Evolutionary conservation across 2,797 vertebrate species (phyloP), one percentile per base, ranked within the genome.

Genomic region (Vultur gryphus): DNA sequence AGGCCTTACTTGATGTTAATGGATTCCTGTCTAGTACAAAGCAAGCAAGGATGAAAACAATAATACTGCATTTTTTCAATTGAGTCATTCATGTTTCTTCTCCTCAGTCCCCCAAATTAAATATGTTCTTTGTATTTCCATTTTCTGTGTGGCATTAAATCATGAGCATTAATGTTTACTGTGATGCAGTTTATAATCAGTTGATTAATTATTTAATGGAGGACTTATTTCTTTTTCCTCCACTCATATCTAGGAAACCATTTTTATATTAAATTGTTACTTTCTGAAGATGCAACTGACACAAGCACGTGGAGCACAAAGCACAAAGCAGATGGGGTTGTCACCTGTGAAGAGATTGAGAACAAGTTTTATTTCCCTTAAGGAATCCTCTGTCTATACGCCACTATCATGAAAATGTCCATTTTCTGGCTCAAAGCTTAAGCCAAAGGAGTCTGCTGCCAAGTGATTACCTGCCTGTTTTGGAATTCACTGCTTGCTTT

Each of bases 311-410:
- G 48, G 66, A 73, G 71, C 26, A 85, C 28, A 52, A 58, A 57
- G 66, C 48, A 59, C 66, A 67, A 59, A 88, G 78, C 93, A 91
- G 65, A 91, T 97, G 96, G 85, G 76, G 21, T 89, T 96, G 46
- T 92, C 85, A 91, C 85, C 85, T 93, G 61, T 69, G 90, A 87
- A 87, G 65, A 89, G 89, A 72, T 2, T 43, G 61, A 92, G 95
- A 95, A 82, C 28, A 65, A 89, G 39, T 89, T 96, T 95, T 39
- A 95, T 95, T 96, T 96, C 70, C 94, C 87, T 92, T n/a, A 93
- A 94, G 66, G 67, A 97, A 81, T 31, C 49, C 39, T 90, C 62
- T 87, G 15, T 71, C 64, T 94, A 18, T 75, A 73, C 84, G 55
- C 87, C 29, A 31, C 72, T 89, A 51, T 95, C 66, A 87, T 79